Evolutionary conservation across 2,113 vertebrate genomes (phyloP).

Genomic region (Actenoides hombroni): DNA sequence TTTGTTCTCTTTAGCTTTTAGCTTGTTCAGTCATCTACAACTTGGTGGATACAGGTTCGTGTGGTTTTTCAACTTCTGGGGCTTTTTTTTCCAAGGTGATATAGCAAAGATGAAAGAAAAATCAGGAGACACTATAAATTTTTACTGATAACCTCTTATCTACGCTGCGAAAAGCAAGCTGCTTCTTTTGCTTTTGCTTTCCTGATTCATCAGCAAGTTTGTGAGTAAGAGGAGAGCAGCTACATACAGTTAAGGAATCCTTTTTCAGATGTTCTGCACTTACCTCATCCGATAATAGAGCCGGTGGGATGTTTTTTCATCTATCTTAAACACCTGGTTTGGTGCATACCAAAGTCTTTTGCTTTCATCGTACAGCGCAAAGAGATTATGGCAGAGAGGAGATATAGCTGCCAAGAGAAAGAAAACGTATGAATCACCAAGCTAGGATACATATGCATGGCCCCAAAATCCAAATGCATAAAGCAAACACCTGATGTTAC

Average conservation of each 20-base stretch:
- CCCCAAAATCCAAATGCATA: background rate
- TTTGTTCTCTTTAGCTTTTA: background rate
- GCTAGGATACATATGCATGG: rapidly evolving
- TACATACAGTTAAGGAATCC: background rate
- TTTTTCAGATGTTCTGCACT: background rate
- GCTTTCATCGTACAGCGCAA: slow-evolving; percentile 86
- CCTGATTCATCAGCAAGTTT: background rate
- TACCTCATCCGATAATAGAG: slow-evolving; percentile 97
- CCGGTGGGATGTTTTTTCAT: slow-evolving; percentile 81
- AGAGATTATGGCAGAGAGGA: slow-evolving; percentile 94
- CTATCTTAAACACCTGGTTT: slow-evolving; percentile 85
- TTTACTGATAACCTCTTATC: background rate
- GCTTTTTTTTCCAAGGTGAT: background rate
- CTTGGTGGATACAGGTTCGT: background rate
- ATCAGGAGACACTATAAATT: background rate
- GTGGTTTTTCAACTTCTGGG: background rate
- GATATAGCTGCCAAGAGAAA: slow-evolving; percentile 81
- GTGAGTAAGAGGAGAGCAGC: background rate
- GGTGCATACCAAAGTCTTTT: slow-evolving; percentile 88
- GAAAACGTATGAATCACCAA: background rate
- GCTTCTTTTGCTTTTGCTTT: background rate
- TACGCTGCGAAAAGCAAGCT: background rate
- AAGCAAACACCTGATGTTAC: background rate
- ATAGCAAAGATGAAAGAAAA: background rate
- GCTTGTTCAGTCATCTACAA: background rate